A percentile compares a stretch with the other conserved stretches of the same genome.
phyloP scores from a whole-genome alignment of 2,797 vertebrate genomes.

The Melanotaenia maccullochi region DNA sequence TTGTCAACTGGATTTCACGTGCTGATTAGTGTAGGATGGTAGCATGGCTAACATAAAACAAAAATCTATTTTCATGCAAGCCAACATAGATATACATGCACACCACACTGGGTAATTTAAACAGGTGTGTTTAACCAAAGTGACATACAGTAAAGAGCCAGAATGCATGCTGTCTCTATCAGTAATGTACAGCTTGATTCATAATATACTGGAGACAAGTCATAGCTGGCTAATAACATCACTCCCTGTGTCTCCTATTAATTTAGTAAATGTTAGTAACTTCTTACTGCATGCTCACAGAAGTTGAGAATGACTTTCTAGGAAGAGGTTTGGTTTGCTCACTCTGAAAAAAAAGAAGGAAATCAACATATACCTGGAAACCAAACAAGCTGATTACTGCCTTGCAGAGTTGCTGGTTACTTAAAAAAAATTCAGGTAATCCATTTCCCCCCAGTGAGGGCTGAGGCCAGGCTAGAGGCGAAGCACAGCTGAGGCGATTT shows the following conservation, averaged over 20 bases:
- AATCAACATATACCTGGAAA: conserved; percentile 49
- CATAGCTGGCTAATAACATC: conserved; percentile 31
- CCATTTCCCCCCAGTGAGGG: conserved; percentile 59
- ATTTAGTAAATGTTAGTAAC: conserved; percentile 23
- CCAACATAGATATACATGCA: conserved; percentile 63
- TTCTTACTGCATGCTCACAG: conserved; percentile 2
- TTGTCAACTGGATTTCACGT: conserved; percentile 78
- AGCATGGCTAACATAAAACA: conserved; percentile 68
- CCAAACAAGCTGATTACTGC: conserved; percentile 74
- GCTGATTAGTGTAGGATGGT: conserved; percentile 72
- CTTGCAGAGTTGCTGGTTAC: conserved; percentile 71
- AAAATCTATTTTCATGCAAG: conserved; percentile 71
- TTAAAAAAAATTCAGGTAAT: conserved; percentile 69
- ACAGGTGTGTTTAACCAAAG: conserved; percentile 71
- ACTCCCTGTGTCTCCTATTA: conserved; percentile 38
- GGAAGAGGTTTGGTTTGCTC: conserved; percentile 19
- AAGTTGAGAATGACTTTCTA: not conserved
- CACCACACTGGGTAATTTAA: conserved; percentile 41
- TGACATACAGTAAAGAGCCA: conserved; percentile 49
- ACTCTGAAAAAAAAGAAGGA: conserved; percentile 29
- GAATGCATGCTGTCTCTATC: conserved; percentile 54
- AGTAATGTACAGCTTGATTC: conserved; percentile 54
- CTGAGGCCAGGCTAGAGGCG: conserved; percentile 65
- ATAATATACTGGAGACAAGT: conserved; percentile 35
- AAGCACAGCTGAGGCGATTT: conserved; percentile 56